These are phyloP conservation scores for Syrphus vitripennis DNA, from an alignment of 2,888 invertebrate genomes.

Conservation along the genomic window DNA sequence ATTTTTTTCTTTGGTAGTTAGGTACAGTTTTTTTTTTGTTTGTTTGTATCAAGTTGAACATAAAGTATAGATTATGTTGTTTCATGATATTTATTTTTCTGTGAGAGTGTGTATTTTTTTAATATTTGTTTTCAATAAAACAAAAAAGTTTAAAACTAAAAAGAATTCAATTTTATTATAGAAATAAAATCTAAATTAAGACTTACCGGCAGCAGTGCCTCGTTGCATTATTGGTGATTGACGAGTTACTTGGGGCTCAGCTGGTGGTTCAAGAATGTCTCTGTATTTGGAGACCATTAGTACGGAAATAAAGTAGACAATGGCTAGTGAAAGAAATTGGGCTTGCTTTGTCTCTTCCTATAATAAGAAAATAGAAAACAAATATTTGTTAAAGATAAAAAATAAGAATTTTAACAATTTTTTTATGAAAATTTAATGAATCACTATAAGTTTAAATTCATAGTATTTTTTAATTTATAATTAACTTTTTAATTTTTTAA, in stretches of 20 bases:
- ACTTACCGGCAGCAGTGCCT: constrained; percentile 81
- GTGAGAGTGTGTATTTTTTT: constrained; percentile 31
- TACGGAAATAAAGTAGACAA: constrained; percentile 99
- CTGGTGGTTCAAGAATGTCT: constrained; percentile 98
- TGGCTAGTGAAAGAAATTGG: constrained; percentile 98
- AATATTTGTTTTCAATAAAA: constrained; percentile 2
- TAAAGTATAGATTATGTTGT: constrained; percentile 10
- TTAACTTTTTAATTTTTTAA: too few species aligned
- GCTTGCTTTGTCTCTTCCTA: constrained; percentile 99
- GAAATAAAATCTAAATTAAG: neutral
- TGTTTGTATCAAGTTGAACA: constrained; percentile 46
- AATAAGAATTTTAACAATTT: neutral
- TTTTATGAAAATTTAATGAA: too few species aligned
- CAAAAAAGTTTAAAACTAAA: neutral
- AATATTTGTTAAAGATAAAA: neutral
- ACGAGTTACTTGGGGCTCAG: constrained; percentile 86
- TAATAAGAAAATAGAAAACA: constrained; percentile 74
- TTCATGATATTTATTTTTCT: constrained; percentile 13
- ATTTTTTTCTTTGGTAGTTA: neutral
- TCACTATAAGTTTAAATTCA: too few species aligned
- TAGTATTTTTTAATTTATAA: too few species aligned
- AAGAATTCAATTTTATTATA: neutral
- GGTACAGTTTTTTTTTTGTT: constrained; percentile 2
- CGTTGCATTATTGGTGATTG: constrained; percentile 83
- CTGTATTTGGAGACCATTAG: constrained; percentile 99